These are phyloP conservation scores for Ahaetulla prasina DNA, from an alignment of 2,113 vertebrate species.

Conservation along the genomic window DNA sequence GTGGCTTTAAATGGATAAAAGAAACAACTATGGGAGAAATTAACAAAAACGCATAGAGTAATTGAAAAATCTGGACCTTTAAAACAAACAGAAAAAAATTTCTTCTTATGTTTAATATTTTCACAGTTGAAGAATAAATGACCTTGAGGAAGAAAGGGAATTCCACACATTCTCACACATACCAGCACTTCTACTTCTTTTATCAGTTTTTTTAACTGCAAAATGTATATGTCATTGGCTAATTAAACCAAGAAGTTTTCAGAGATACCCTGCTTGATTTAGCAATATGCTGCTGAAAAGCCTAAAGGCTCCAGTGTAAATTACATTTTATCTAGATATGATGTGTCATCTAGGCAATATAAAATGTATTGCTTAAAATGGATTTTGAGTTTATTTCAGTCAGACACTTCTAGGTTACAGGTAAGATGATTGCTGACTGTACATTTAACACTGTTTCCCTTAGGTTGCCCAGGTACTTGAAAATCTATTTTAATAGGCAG, in stretches of 20 bases:
- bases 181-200: not conserved
- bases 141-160: constrained; percentile 68
- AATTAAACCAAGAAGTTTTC: constrained; percentile 56
- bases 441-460: constrained; percentile 9
- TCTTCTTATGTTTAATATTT: constrained; percentile 27
- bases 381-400: constrained; percentile 52
- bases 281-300: constrained; percentile 46
- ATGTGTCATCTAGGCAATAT: constrained; percentile 49
- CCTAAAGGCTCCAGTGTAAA: constrained; percentile 31
- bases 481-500: not conserved
- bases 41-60: constrained; percentile 11
- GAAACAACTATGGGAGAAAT: constrained; percentile 37
- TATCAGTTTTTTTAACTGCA: not conserved
- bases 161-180: not conserved
- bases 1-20: constrained; percentile 45
- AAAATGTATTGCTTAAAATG: constrained; percentile 47
- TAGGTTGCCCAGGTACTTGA: constrained; percentile 35
- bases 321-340: constrained; percentile 38
- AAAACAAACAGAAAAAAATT: constrained; percentile 9
- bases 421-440: constrained; percentile 35
- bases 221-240: constrained; percentile 29
- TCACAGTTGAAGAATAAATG: constrained; percentile 54
- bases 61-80: constrained; percentile 19
- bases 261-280: constrained; percentile 23
- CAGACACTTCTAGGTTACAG: constrained; percentile 40